Evolutionary conservation across 2,888 invertebrate genomes (phyloP).

Genomic region (Drosophila kuntzei): DNA sequence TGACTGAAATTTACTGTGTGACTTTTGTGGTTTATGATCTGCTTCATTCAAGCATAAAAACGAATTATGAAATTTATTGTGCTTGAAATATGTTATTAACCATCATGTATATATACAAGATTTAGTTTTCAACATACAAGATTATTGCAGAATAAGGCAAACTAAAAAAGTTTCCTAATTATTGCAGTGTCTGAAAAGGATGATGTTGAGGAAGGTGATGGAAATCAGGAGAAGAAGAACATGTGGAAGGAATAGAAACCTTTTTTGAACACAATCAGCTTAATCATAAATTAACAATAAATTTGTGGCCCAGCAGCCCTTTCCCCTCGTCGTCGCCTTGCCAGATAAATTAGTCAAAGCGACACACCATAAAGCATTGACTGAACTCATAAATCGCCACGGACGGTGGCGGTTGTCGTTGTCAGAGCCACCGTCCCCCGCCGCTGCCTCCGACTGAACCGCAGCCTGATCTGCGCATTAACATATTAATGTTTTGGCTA

Average conservation of each 20-base stretch:
- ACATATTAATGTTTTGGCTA: conserved; percentile 82
- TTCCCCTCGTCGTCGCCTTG: conserved; percentile 49
- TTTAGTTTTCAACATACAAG: conserved; percentile 5
- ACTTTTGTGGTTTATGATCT: conserved; percentile 8
- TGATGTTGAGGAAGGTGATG: conserved; percentile 14
- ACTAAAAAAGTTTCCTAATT: conserved; percentile 5
- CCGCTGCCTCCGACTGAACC: conserved; percentile 13
- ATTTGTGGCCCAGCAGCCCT: conserved; percentile 57
- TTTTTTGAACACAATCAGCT: conserved; percentile 66
- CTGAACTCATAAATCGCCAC: conserved; percentile 83
- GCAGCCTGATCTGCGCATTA: conserved; percentile 75
- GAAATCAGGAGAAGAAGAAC: conserved; percentile 22
- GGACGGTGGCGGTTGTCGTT: conserved; percentile 69
- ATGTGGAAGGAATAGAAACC: conserved; percentile 31
- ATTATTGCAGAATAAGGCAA: conserved; percentile 18
- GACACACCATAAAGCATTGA: conserved; percentile 85
- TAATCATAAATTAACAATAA: conserved; percentile 77
- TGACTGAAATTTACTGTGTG: conserved; percentile 7
- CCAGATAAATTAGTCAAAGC: conserved; percentile 84
- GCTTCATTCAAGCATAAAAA: background rate
- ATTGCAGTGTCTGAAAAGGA: conserved; percentile 20
- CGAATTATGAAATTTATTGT: background rate
- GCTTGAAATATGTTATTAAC: background rate
- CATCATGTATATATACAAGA: conserved; percentile 14
- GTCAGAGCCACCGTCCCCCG: conserved; percentile 42